These are phyloP conservation scores for Athetis lepigone DNA, from an alignment of 2,888 invertebrate species.

Conservation along the genomic window DNA sequence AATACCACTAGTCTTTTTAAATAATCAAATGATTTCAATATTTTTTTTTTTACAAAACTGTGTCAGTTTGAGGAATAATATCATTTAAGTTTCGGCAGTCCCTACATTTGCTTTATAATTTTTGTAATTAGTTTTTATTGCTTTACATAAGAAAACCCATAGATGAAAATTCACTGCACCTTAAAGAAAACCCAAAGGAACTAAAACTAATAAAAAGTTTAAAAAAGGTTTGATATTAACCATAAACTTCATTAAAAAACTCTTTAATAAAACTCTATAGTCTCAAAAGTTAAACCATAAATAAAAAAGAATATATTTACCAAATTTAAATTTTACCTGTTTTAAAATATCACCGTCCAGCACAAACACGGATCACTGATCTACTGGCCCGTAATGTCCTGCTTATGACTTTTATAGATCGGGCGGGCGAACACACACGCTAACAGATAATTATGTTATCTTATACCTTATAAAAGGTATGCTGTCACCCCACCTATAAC, in stretches of 20 bases:
- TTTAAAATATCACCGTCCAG: slow-evolving; percentile 67
- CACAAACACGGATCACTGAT: slow-evolving; percentile 79
- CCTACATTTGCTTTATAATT: too few species aligned
- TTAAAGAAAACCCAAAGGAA: neutral
- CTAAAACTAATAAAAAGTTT: neutral
- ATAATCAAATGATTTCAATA: too few species aligned
- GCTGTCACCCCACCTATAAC: slow-evolving; percentile 73
- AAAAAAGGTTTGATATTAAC: neutral
- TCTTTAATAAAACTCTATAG: neutral
- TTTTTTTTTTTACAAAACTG: too few species aligned
- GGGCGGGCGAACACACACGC: slow-evolving; percentile 69
- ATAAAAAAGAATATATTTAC: neutral
- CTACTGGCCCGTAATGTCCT: slow-evolving; percentile 78
- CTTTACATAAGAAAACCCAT: neutral
- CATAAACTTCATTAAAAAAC: neutral
- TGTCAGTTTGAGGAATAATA: too few species aligned
- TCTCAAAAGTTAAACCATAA: neutral
- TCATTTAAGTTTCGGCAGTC: too few species aligned
- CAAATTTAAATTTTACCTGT: slow-evolving; percentile 70
- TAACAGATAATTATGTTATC: slow-evolving; percentile 52
- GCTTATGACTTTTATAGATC: slow-evolving; percentile 86
- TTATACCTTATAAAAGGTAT: slow-evolving; percentile 59
- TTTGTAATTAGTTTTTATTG: too few species aligned
- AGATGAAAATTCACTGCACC: neutral
- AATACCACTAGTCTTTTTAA: too few species aligned